These are phyloP conservation scores for Odocoileus hemionus DNA, from an alignment of 2,113 vertebrate species.

Conservation along the genomic window DNA sequence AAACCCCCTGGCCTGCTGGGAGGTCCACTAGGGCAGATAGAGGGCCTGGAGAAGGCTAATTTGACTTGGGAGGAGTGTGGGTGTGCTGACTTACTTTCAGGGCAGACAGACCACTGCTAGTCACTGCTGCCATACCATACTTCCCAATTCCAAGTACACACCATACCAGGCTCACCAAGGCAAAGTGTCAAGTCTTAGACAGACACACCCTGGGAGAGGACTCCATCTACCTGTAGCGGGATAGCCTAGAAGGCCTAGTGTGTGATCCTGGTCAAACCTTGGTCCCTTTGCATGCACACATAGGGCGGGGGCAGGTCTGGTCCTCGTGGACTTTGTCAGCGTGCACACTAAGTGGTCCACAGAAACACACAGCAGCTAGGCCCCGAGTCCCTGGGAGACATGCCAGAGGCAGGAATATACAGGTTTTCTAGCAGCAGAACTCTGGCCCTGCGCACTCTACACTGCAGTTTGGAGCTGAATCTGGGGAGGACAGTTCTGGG, in stretches of 20 bases:
- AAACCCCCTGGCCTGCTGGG: rapidly evolving
- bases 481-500: neutral
- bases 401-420: neutral
- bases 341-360: neutral
- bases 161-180: neutral
- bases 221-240: neutral
- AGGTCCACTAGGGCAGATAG: neutral
- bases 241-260: neutral
- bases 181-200: neutral
- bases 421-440: neutral
- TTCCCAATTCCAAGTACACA: neutral
- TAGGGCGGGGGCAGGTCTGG: neutral
- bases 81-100: neutral
- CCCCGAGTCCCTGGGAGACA: neutral
- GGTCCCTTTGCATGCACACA: neutral
- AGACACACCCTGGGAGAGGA: neutral
- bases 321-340: neutral
- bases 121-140: neutral
- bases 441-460: neutral
- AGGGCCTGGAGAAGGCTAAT: neutral
- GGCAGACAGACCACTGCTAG: neutral
- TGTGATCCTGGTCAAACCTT: neutral
- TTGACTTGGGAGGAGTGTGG: neutral
- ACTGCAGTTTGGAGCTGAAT: neutral
- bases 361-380: neutral